These are phyloP conservation scores for Siniperca chuatsi DNA, from an alignment of 2,113 vertebrate genomes.

Conservation along the genomic window DNA sequence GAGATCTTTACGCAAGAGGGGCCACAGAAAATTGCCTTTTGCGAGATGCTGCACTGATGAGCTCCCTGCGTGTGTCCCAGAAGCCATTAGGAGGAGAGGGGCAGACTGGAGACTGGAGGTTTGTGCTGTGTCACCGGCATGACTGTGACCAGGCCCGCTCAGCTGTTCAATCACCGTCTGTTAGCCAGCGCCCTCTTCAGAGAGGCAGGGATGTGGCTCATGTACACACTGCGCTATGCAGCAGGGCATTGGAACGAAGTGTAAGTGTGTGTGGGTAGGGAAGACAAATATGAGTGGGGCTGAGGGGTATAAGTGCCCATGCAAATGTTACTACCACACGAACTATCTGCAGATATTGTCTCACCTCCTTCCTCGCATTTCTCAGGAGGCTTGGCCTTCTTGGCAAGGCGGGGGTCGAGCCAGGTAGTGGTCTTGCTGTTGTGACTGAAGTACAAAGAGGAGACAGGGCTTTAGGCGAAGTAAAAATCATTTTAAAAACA, in stretches of 20 bases:
- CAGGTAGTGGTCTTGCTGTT: constrained; percentile 99
- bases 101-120: constrained; percentile 28
- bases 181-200: constrained; percentile 47
- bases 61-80: constrained; percentile 69
- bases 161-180: constrained; percentile 56
- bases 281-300: not conserved
- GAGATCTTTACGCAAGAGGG: constrained; percentile 72
- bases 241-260: constrained; percentile 18
- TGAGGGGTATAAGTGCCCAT: not conserved
- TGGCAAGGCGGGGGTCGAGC: constrained; percentile 98
- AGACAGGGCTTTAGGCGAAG: constrained; percentile 26
- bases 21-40: constrained; percentile 72
- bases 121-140: constrained; percentile 57
- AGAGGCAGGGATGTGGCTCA: constrained; percentile 15
- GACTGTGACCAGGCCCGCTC: constrained; percentile 34
- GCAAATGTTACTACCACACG: not conserved
- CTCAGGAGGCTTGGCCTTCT: constrained; percentile 97
- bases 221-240: not conserved
- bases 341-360: constrained; percentile 18
- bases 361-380: constrained; percentile 98
- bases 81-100: constrained; percentile 69
- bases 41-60: constrained; percentile 72
- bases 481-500: constrained; percentile 6
- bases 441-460: constrained; percentile 85
- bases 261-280: not conserved